Conservation (phyloP, 2,888 invertebrate species). For the Galerucella nymphaeae region DNA sequence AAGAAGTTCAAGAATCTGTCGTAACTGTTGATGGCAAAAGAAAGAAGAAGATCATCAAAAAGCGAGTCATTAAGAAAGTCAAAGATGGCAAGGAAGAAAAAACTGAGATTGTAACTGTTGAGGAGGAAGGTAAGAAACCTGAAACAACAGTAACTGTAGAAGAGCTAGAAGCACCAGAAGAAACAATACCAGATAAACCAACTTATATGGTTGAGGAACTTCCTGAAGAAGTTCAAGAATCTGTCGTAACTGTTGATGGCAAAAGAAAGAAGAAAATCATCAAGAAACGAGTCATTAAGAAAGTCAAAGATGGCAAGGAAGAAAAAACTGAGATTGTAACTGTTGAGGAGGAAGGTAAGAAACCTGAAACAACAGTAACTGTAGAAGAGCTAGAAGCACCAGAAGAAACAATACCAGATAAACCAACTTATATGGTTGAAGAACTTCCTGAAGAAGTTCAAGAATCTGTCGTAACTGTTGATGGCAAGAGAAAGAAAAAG, state of each 20-base stretch:
- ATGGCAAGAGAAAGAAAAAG: slow-evolving; percentile 48
- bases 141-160: slow-evolving; percentile 60
- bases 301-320: slow-evolving; percentile 59
- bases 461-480: slow-evolving; percentile 37
- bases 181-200: slow-evolving; percentile 49
- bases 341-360: slow-evolving; percentile 61
- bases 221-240: slow-evolving; percentile 53
- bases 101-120: slow-evolving; percentile 58
- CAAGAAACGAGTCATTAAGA: slow-evolving; percentile 61
- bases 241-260: slow-evolving; percentile 48
- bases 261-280: slow-evolving; percentile 44
- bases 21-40: slow-evolving; percentile 43
- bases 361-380: slow-evolving; percentile 61
- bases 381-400: slow-evolving; percentile 55
- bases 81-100: slow-evolving; percentile 62
- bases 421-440: slow-evolving; percentile 44
- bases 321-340: slow-evolving; percentile 56
- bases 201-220: slow-evolving; percentile 49
- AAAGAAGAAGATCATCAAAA: slow-evolving; percentile 57
- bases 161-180: slow-evolving; percentile 54
- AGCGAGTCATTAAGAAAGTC: slow-evolving; percentile 59
- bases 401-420: slow-evolving; percentile 34
- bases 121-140: slow-evolving; percentile 51
- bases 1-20: slow-evolving; percentile 50
- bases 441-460: slow-evolving; percentile 52